Evolutionary conservation across 2,797 vertebrate genomes (phyloP), one percentile per base, ranked within the genome.

Genomic region (Sebastes variabilis): DNA sequence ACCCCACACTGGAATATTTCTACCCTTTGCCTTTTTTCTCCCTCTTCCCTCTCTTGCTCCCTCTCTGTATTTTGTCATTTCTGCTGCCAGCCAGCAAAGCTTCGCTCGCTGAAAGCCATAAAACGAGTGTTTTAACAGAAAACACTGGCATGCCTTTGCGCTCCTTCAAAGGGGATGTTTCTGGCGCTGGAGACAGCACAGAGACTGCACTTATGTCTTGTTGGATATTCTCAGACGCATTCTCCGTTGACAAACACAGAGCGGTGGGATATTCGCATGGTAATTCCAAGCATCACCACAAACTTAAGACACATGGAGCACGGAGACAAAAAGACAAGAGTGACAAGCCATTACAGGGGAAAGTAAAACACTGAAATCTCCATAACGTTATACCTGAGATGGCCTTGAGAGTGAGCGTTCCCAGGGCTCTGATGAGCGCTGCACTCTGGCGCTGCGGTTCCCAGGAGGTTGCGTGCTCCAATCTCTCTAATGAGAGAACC

Each of bases 401-500:
- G 75, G 84, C 75, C 75, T 84, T 81, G 56, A 77, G 72, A 64
- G 65, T 56, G 59, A 88, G 68, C 6, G 27, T 91, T 93, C 89
- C 84, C 89, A 92, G 86, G 74, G 65, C 81, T 89, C 79, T 75
- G 84, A 87, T 77, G 77, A 93, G 72, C 46, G 52, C 72, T 85
- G 77, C 34, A 22, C 67, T 87, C 84, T 72, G 79, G 86, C 27
- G 58, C 88, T 88, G 85, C 56, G 80, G 84, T 91, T 93, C 90
- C 89, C 87, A 84, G 84, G 93, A 90, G 88, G 88, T 90, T 92
- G 88, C 58, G 75, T 46, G 83, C 92, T 93, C 90, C 92, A 92
- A 90, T 90, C 87, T 91, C 87, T 91, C 92, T 95, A 95, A 95
- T 95, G 93, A 95, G 94, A 93, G 93, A 95, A 93, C 92, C 91